Evolutionary conservation across 2,113 vertebrate species (phyloP), one percentile per base, ranked within the genome.

Genomic region (Clinocottus analis): DNA sequence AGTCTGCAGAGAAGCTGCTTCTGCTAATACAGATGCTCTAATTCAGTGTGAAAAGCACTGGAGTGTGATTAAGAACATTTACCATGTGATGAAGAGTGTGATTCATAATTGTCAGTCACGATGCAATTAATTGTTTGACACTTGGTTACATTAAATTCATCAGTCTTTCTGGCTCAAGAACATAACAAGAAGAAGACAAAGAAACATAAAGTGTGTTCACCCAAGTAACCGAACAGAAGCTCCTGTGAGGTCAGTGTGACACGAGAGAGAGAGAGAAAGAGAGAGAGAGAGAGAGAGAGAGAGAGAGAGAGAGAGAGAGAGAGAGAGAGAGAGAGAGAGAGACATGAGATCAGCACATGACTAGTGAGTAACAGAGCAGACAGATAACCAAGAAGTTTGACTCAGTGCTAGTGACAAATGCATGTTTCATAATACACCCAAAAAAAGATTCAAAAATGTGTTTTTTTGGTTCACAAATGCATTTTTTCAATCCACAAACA

Each of bases 31-130:
- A 81, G 79, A 63, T 69, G 61, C 67, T 62, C 63, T 29, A 64
- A 86, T 83, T 77, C 61, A 27, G 71, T 45, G 81, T 51, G 67
- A 74, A 81, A 72, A 72, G 64, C 71, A 63, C n/a, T 77, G 25
- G 60, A 58, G 56, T 55, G 63, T 19, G 41, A 80, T 72, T 37
- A 16, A 14, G 21, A n/a, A 7, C 35, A n/a, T 56, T 78, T 8
- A 29, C 6, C 66, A 31, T 51, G 59, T 41, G 65, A 74, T 79
- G 59, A 72, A 51, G 33, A 70, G 69, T 59, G 65, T 45, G 61
- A 82, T 80, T 74, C 66, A 37, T 0, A 39, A 8, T 77, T 71
- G 70, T 10, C 58, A 72, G 43, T 77, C 62, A 58, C 63, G 72
- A 55, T 63, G 6, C 65, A 85, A 45, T 33, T 25, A 75, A 67